Conservation (phyloP, 2,888 invertebrate species). For the Sesia bembeciformis region DNA sequence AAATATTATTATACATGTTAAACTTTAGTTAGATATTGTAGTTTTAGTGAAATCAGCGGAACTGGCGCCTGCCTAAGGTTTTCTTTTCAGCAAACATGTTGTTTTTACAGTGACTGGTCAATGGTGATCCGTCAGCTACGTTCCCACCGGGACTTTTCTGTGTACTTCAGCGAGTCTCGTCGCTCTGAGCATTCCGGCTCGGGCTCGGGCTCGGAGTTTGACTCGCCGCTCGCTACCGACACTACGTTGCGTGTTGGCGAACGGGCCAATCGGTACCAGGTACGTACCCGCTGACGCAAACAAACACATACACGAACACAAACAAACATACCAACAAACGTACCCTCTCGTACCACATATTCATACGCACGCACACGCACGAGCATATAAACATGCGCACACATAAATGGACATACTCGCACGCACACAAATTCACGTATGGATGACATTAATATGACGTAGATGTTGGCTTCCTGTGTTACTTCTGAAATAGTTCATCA, state of each 20-base stretch:
- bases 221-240: constrained; percentile 47
- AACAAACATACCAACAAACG: not conserved
- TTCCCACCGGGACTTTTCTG: constrained; percentile 93
- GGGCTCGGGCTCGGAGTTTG: constrained; percentile 58
- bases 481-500: too few species aligned
- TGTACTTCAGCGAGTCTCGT: constrained; percentile 91
- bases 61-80: too few species aligned
- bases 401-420: not conserved
- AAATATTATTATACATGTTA: too few species aligned
- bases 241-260: constrained; percentile 60
- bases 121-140: constrained; percentile 89
- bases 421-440: not conserved
- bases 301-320: not conserved
- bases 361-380: not conserved
- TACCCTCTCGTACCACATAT: not conserved
- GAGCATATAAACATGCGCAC: not conserved
- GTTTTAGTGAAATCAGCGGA: too few species aligned
- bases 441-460: too few species aligned
- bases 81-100: not conserved
- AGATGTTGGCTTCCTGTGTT: too few species aligned
- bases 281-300: constrained; percentile 9
- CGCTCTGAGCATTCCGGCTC: constrained; percentile 82
- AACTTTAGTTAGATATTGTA: too few species aligned
- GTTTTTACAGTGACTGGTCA: constrained; percentile 84
- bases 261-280: constrained; percentile 44